Conservation (phyloP, 1,140 invertebrate genomes). For the Calliopsis andreniformis region DNA sequence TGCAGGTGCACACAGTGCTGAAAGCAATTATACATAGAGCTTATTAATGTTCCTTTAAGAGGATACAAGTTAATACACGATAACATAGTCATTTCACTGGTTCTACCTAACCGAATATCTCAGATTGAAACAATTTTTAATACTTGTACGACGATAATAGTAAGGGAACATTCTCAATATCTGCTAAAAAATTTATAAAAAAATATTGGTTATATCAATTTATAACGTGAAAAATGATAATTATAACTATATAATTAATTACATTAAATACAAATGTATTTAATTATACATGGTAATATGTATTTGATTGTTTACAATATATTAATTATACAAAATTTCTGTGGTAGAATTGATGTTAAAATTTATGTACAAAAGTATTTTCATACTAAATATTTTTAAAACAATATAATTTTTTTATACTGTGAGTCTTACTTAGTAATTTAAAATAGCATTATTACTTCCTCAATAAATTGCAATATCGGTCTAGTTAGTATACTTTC, state of each 20-base stretch:
- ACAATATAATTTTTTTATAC: conserved; percentile 11
- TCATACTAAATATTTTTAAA: conserved; percentile 29
- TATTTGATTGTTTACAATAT: conserved; percentile 24
- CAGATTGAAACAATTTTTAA: not conserved
- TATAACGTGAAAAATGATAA: conserved; percentile 9
- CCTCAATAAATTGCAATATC: not conserved
- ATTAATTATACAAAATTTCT: conserved; percentile 31
- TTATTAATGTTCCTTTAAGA: conserved; percentile 43
- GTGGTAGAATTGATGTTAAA: conserved; percentile 5
- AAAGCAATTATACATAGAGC: conserved; percentile 18
- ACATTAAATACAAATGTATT: conserved; percentile 41
- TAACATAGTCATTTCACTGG: not conserved
- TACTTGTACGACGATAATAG: not conserved
- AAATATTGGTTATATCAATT: conserved; percentile 28
- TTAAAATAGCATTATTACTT: not conserved
- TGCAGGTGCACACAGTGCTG: conserved; percentile 21
- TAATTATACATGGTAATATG: conserved; percentile 24
- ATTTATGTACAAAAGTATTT: conserved; percentile 39
- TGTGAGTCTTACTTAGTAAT: conserved; percentile 2
- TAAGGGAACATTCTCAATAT: conserved; percentile 35
- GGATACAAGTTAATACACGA: not conserved
- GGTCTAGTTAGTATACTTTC: not conserved
- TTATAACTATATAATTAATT: conserved; percentile 31
- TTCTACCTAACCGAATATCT: not conserved
- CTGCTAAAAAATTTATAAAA: conserved; percentile 12